phyloP scores from a whole-genome alignment of 1,140 invertebrate species.

The Zaprionus nigranus region DNA sequence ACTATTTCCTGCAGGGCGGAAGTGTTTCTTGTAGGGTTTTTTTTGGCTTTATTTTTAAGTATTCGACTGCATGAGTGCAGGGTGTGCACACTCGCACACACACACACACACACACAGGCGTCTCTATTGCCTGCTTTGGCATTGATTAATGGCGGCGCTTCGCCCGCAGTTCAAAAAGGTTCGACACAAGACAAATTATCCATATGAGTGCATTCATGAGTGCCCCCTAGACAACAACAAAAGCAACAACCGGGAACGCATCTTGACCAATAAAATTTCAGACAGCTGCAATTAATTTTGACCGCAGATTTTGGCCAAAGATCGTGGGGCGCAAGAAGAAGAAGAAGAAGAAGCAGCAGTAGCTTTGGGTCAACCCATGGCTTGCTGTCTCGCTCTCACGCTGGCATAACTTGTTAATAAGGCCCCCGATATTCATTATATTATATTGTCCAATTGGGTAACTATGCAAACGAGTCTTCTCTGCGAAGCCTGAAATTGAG shows the following conservation, averaged over 20 bases:
- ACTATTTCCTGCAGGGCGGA: slow-evolving; percentile 17
- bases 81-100: background rate
- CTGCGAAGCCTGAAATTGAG: background rate
- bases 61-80: background rate
- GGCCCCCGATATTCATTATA: slow-evolving; percentile 2
- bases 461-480: slow-evolving; percentile 2
- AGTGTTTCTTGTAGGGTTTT: slow-evolving; percentile 15
- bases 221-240: background rate
- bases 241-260: slow-evolving; percentile 1
- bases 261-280: slow-evolving; percentile 22
- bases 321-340: background rate
- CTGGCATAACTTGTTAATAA: background rate
- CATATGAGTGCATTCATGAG: background rate
- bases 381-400: background rate
- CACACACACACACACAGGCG: background rate
- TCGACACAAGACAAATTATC: slow-evolving; percentile 43
- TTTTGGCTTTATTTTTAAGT: background rate
- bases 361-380: slow-evolving; percentile 6
- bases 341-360: background rate
- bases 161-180: slow-evolving; percentile 44
- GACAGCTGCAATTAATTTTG: slow-evolving; percentile 41
- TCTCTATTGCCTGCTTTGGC: slow-evolving; percentile 40
- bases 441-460: slow-evolving; percentile 2
- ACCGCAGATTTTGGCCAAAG: slow-evolving; percentile 35
- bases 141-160: slow-evolving; percentile 46